A percentile compares a stretch with the other conserved stretches of the same genome.
Conservation (phyloP, 2,888 invertebrate genomes). For the Catocala nupta region DNA sequence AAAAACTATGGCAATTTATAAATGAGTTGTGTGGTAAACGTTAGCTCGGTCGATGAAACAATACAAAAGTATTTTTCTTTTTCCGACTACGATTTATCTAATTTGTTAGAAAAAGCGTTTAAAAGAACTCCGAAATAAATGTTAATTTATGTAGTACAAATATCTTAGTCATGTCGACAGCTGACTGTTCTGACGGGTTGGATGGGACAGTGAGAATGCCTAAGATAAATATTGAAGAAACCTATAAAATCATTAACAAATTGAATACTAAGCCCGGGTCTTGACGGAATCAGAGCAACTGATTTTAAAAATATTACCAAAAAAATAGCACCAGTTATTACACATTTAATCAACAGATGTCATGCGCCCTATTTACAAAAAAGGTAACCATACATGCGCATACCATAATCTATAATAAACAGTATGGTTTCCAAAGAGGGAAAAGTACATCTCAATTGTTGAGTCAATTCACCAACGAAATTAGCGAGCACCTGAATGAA, state of each 20-base stretch:
- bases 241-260: background rate
- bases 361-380: slow-evolving; percentile 1
- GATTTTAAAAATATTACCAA: background rate
- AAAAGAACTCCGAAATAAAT: too few species aligned
- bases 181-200: too few species aligned
- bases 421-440: slow-evolving; percentile 18
- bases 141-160: too few species aligned
- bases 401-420: slow-evolving; percentile 7
- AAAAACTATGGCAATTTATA: too few species aligned
- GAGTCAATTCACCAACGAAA: too few species aligned
- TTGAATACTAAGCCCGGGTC: too few species aligned
- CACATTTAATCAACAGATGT: slow-evolving; percentile 4
- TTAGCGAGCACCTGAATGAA: too few species aligned
- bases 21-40: background rate
- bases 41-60: slow-evolving; percentile 1
- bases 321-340: background rate
- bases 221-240: too few species aligned
- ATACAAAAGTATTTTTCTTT: background rate
- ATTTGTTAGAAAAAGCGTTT: slow-evolving; percentile 1
- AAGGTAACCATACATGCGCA: background rate
- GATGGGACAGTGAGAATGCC: too few species aligned
- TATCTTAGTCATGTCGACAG: too few species aligned
- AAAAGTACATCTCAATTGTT: too few species aligned
- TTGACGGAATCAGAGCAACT: too few species aligned
- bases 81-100: background rate